Evolutionary conservation across 2,113 vertebrate species (phyloP), one percentile per base, ranked within the genome.

Genomic region (Cyprinus carpio): DNA sequence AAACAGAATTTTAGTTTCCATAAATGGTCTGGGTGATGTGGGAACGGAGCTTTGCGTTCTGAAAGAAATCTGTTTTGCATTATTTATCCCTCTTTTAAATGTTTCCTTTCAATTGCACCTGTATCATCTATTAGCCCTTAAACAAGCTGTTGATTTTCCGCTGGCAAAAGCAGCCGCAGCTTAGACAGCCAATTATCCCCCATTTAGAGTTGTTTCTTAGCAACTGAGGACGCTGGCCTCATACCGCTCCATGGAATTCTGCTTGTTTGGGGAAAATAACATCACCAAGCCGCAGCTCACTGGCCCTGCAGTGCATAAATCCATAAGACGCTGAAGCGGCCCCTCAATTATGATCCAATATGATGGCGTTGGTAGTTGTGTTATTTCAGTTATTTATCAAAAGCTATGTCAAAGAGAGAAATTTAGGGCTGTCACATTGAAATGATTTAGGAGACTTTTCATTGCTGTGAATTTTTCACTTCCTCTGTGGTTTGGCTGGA

Each of bases 301-400:
- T 1, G 40, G 16, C 79, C 27, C 27, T 67, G 40, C 62, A 13
- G 46, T 34, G 64, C 81, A 82, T 72, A 71, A 72, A 82, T 82
- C 62, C 43, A 69, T 69, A 51, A 49, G 75, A 75, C n/a, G 6
- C 74, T 46, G 60, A 46, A 65, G 56, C 34, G 2, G 56, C 25
- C 40, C 27, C 11, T 34, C 64, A n/a, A 69, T 82, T 82, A 69
- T 82, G 12, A 72, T 56, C 49, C 29, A 71, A 56, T 54, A 58
- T 58, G 65, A 72, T 69, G 64, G 64, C 12, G 25, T 65, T 10
- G 4, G 27, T 67, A 65, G 78, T 81, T 81, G n/a, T 65, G 60
- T 46, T 82, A 54, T 49, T 82, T 82, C 60, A n/a, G 80, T 82
- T 51, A 69, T 81, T 69, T 81, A 82, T 82, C 62, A 82, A 65